A percentile compares a stretch with the other conserved stretches of the same genome.
Conservation (phyloP, 2,113 vertebrate genomes). For the Stigmatopora nigra region DNA sequence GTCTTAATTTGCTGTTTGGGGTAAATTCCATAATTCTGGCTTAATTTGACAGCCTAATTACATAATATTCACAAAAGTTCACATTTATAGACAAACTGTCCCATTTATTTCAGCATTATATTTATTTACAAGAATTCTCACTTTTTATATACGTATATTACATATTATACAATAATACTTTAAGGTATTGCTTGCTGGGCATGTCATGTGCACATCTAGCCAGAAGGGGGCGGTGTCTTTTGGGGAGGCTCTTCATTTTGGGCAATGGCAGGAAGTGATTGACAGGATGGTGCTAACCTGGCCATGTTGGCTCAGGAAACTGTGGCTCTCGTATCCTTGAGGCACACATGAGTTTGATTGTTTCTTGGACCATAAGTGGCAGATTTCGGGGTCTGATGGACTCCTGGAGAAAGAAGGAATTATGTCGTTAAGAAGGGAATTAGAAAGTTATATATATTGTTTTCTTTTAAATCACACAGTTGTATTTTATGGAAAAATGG, state of each 20-base stretch:
- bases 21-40: too few relatives aligned
- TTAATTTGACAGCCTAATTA: too few relatives aligned
- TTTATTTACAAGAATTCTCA: slow-evolving; percentile 67
- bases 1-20: too few relatives aligned
- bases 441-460: too few relatives aligned
- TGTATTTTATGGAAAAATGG: too few relatives aligned
- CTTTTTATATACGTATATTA: slow-evolving; percentile 68
- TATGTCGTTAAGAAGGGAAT: background rate
- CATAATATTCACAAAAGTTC: too few relatives aligned
- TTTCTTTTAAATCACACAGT: too few relatives aligned
- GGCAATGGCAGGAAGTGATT: slow-evolving; percentile 61
- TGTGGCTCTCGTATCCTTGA: slow-evolving; percentile 40
- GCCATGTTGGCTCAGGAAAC: slow-evolving; percentile 50
- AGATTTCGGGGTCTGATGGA: slow-evolving; percentile 43
- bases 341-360: slow-evolving; percentile 51
- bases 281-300: slow-evolving; percentile 41
- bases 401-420: slow-evolving; percentile 50
- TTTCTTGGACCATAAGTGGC: slow-evolving; percentile 61
- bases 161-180: slow-evolving; percentile 67
- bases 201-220: slow-evolving; percentile 10
- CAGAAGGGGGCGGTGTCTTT: slow-evolving; percentile 20
- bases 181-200: background rate
- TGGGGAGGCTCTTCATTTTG: slow-evolving; percentile 27
- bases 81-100: background rate
- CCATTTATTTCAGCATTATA: slow-evolving; percentile 31